Base-by-base conservation (phyloP, 1,140 invertebrate species). In the Lepeophtheirus salmonis region DNA sequence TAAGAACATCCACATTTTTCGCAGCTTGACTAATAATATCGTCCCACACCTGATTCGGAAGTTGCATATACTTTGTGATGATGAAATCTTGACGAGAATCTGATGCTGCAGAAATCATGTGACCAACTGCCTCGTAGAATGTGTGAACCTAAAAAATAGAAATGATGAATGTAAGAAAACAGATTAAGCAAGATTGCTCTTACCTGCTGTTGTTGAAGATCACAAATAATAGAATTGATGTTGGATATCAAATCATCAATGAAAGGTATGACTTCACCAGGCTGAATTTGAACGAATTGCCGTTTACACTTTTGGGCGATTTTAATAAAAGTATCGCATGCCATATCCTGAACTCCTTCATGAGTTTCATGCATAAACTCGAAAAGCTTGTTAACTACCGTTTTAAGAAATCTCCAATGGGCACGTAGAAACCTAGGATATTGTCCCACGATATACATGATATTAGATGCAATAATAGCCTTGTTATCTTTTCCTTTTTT, bases 391-490 rank as follows among this genome's bases (percentile, higher is more conserved):
- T 98, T 98, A 51, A 99, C 94, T 68, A 99, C 96, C 60, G 96
- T 99, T 76, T 99, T 99, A n/a, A 99, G 78, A 74, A 99, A 99
- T 72, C 96, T 94, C 96, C 96, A 99, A 74, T 99, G 96, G n/a
- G 91, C 92, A 66, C 91, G 76, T 41, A 99, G 76, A 75, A 99
- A 99, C 51, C 95, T 77, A 53, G 96, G 96, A 77, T 99, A 99
- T 70, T 99, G 96, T 21, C 96, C 96, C 25, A 99, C 96, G 63
- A 99, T 95, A 73, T 99, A 99, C 96, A 99, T 99, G 64, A 99
- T 99, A 72, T 99, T 98, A 62, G 92, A 97, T 3, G 96, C 96
- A 68, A 99, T 96, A 56, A 98, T 98, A 52, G 96, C 96, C 75
- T 99, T 99, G 72, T 99, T 99, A 73, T 99, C 95, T 76, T 99